Base-by-base conservation (phyloP, 2,888 invertebrate genomes). In the Barypeithes pellucidus region DNA sequence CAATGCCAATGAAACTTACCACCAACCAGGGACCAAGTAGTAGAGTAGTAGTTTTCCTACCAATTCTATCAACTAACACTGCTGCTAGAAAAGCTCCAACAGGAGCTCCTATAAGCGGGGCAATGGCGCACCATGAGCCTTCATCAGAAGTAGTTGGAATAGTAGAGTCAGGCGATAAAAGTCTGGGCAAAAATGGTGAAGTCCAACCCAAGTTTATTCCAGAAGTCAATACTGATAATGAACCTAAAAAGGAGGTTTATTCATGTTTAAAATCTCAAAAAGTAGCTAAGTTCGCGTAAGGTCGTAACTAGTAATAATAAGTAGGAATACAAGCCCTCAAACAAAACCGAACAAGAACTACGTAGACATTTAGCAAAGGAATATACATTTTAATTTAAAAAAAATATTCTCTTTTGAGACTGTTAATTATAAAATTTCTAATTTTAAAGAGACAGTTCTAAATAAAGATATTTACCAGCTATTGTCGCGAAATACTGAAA, bases 101-200 rank as follows among this genome's bases (percentile, higher is more conserved):
- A 3, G 90, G 89, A 0, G 90, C 90, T 77, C 91, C 91, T 52
- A 91, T 84, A 76, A 91, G 88, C 84, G 90, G 90, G 80, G 91
- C 88, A 50, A 91, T 90, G 0, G 89, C 90, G 82, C 90, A 89
- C 90, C 90, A 90, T 80, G 90, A 89, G 76, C 88, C 88, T 79
- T 89, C 85, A 75, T 87, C 88, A 18, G 82, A 73, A 8, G 88
- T 85, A 57, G 89, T 88, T 47, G 86, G 87, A 80, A 90, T 89
- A 9, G 84, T 81, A 68, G 89, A 88, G 36, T 86, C 82, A 18
- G 81, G 67, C 47, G 87, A 85, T 73, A 85, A 82, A 11, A 90
- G 86, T 80, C 86, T 85, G 14, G 88, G 86, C 45, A 90, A 80
- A 65, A 89, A 89, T 11, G 90, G 90, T 45, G 90, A 90, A 3